Evolutionary conservation across 2,888 invertebrate species (phyloP).

Genomic region (Tenodera sinensis): DNA sequence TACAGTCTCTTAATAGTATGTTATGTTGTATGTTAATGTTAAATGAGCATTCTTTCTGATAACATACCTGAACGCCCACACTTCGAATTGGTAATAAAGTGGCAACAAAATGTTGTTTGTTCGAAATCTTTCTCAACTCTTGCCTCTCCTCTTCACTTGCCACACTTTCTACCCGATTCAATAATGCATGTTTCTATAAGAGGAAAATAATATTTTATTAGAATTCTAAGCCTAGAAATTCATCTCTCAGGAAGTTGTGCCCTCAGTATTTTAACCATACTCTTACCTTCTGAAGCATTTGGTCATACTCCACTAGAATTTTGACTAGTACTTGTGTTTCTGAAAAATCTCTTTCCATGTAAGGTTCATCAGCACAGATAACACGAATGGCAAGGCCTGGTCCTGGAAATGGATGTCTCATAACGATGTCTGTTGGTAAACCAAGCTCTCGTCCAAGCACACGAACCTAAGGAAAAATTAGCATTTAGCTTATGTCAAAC

Average conservation of each 20-base stretch:
- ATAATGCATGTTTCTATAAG: slow-evolving; percentile 74
- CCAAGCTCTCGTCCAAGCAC: slow-evolving; percentile 86
- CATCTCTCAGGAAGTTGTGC: neutral
- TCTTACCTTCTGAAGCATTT: slow-evolving; percentile 73
- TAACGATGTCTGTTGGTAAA: slow-evolving; percentile 78
- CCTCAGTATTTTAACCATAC: neutral
- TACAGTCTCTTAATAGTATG: no score
- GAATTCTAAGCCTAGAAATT: neutral
- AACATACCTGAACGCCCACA: slow-evolving; percentile 90
- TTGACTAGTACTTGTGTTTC: slow-evolving; percentile 93
- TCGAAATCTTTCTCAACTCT: slow-evolving; percentile 59
- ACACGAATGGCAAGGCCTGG: slow-evolving; percentile 96
- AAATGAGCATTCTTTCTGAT: no score
- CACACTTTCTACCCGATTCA: slow-evolving; percentile 80
- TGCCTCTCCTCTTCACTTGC: slow-evolving; percentile 71
- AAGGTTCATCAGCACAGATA: slow-evolving; percentile 93
- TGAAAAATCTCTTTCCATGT: slow-evolving; percentile 89
- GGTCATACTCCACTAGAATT: slow-evolving; percentile 90
- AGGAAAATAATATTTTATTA: slow-evolving; percentile 1
- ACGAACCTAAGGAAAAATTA: slow-evolving; percentile 56
- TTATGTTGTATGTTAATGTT: no score
- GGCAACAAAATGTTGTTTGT: slow-evolving; percentile 72
- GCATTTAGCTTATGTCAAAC: no score
- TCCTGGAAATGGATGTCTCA: slow-evolving; percentile 97
- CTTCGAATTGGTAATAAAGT: slow-evolving; percentile 89